A percentile compares a stretch with the other conserved stretches of the same genome.
phyloP scores from a whole-genome alignment of 2,113 vertebrate species.

The Poeciliopsis retropinna region DNA sequence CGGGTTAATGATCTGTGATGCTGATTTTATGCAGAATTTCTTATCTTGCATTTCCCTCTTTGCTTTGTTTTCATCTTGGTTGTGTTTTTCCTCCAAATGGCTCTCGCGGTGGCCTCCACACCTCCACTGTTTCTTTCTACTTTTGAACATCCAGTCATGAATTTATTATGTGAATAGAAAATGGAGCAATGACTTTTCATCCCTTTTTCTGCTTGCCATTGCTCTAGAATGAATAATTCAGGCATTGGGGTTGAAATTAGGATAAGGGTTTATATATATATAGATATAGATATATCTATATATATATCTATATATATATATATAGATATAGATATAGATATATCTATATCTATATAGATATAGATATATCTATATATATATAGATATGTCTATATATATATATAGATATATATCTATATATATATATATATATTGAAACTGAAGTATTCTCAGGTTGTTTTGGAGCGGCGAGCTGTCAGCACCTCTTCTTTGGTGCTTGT shows the following conservation, averaged over 20 bases:
- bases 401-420: background rate
- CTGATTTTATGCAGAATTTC: background rate
- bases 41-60: background rate
- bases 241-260: constrained; percentile 64
- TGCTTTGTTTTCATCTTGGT: constrained; percentile 7
- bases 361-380: constrained; percentile 17
- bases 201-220: constrained; percentile 64
- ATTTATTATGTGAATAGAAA: constrained; percentile 77
- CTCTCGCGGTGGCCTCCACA: constrained; percentile 20
- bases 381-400: constrained; percentile 49
- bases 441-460: constrained; percentile 63
- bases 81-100: constrained; percentile 30
- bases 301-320: constrained; percentile 2
- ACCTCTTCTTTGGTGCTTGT: constrained; percentile 48
- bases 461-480: constrained; percentile 59
- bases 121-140: constrained; percentile 25
- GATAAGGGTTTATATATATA: constrained; percentile 49
- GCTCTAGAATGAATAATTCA: constrained; percentile 76
- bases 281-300: too few relatives aligned
- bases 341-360: too few relatives aligned
- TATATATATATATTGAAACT: constrained; percentile 54
- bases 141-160: constrained; percentile 68
- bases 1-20: background rate
- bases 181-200: constrained; percentile 75
- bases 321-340: constrained; percentile 36